Evolutionary conservation across 2,888 invertebrate species (phyloP).

Genomic region (Theodoxus fluviatilis): DNA sequence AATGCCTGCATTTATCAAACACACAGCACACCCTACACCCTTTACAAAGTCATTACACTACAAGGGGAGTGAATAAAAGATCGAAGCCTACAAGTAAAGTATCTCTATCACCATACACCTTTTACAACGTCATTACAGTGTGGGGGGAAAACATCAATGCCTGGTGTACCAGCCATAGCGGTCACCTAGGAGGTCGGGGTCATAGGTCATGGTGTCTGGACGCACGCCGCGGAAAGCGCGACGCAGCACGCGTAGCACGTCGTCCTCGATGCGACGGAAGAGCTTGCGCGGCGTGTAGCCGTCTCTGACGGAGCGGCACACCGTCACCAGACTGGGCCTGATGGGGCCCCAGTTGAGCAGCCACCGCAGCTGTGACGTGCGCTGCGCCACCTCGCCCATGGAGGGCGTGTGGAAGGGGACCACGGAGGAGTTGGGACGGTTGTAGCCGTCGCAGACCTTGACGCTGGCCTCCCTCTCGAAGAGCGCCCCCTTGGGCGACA

Average conservation of each 20-base stretch:
- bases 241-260: constrained; percentile 37
- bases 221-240: constrained; percentile 24
- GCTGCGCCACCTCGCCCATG: constrained; percentile 33
- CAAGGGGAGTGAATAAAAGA: too few relatives aligned
- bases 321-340: constrained; percentile 42
- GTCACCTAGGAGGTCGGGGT: constrained; percentile 28
- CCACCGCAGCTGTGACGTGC: constrained; percentile 34
- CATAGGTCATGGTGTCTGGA: constrained; percentile 14
- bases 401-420: constrained; percentile 41
- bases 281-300: constrained; percentile 53
- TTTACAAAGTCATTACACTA: too few relatives aligned
- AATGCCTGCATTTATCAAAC: too few relatives aligned
- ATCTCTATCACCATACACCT: too few relatives aligned
- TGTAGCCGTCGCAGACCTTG: constrained; percentile 46
- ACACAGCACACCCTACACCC: too few relatives aligned
- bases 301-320: constrained; percentile 52
- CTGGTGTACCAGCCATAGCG: constrained; percentile 28
- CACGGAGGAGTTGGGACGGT: constrained; percentile 40
- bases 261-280: constrained; percentile 45
- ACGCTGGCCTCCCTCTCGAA: constrained; percentile 32
- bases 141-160: too few relatives aligned
- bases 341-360: constrained; percentile 28
- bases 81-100: too few relatives aligned
- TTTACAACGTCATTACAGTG: too few relatives aligned
- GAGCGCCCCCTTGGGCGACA: constrained; percentile 36